Percentiles rank a stretch among this genome's conserved stretches.
phyloP scores from a whole-genome alignment of 2,888 invertebrate genomes.

The Sturmia bella region DNA sequence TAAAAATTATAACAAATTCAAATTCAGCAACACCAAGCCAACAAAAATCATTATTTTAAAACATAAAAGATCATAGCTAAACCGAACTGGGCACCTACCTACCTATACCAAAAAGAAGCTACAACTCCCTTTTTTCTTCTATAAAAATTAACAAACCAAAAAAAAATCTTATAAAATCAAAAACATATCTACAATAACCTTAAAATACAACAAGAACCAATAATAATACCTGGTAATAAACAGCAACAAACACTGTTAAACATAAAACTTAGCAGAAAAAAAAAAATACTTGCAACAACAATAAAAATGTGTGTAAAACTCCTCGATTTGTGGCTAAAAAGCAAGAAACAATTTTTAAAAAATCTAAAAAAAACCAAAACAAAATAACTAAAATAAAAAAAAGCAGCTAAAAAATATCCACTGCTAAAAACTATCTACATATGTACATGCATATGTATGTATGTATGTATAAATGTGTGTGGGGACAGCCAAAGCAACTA shows the following conservation, averaged over 20 bases:
- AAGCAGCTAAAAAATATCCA: slow-evolving; percentile 55
- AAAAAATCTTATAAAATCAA: slow-evolving; percentile 33
- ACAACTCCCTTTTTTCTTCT: slow-evolving; percentile 55
- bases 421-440: slow-evolving; percentile 54
- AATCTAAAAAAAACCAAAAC: slow-evolving; percentile 52
- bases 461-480: too few relatives aligned
- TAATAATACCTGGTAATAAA: slow-evolving; percentile 11
- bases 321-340: slow-evolving; percentile 67
- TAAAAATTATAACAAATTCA: slow-evolving; percentile 49
- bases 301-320: slow-evolving; percentile 68
- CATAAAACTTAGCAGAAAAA: slow-evolving; percentile 67
- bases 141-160: slow-evolving; percentile 28
- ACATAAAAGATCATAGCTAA: slow-evolving; percentile 49
- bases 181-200: slow-evolving; percentile 58
- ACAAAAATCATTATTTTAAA: slow-evolving; percentile 19
- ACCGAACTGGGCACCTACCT: slow-evolving; percentile 31
- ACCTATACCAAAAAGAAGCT: slow-evolving; percentile 49
- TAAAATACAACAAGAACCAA: slow-evolving; percentile 46
- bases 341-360: slow-evolving; percentile 51
- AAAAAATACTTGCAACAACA: slow-evolving; percentile 60
- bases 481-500: slow-evolving; percentile 67
- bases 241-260: slow-evolving; percentile 68
- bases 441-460: too few relatives aligned
- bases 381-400: slow-evolving; percentile 48
- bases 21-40: slow-evolving; percentile 31